Percentiles rank a stretch among this genome's conserved stretches.
phyloP scores from a whole-genome alignment of 2,888 invertebrate genomes.

The Phyllotreta striolata region DNA sequence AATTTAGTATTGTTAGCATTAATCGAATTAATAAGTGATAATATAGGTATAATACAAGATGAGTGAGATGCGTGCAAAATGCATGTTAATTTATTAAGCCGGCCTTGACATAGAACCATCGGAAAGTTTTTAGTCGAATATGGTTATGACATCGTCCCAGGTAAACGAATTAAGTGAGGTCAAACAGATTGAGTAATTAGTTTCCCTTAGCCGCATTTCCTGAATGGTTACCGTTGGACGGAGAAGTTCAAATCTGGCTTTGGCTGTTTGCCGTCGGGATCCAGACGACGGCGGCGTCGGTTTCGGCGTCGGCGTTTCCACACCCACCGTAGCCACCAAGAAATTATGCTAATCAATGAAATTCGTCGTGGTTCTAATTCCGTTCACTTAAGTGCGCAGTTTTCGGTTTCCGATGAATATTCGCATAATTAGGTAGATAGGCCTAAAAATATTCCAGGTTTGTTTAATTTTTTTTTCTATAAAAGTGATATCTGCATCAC shows the following conservation, averaged over 20 bases:
- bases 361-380: no score
- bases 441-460: no score
- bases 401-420: no score
- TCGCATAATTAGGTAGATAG: no score
- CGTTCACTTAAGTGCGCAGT: no score
- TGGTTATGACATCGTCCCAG: constrained; percentile 51
- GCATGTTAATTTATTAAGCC: constrained; percentile 12
- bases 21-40: no score
- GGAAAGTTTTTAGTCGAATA: constrained; percentile 3
- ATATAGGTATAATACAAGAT: no score
- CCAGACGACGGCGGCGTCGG: constrained; percentile 11
- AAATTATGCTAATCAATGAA: constrained; percentile 19
- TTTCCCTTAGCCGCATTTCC: constrained; percentile 58
- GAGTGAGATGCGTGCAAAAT: constrained; percentile 1
- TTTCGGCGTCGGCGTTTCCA: constrained; percentile 33
- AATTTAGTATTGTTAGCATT: no score
- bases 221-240: constrained; percentile 36
- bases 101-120: constrained; percentile 18
- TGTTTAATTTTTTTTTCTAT: no score
- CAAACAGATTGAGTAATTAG: constrained; percentile 61
- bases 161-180: constrained; percentile 61
- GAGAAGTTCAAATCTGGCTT: constrained; percentile 14
- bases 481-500: no score
- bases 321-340: constrained; percentile 2
- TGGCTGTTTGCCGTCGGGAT: constrained; percentile 27